phyloP scores from a whole-genome alignment of 2,888 invertebrate species.

The Dinocampus coccinellae region DNA sequence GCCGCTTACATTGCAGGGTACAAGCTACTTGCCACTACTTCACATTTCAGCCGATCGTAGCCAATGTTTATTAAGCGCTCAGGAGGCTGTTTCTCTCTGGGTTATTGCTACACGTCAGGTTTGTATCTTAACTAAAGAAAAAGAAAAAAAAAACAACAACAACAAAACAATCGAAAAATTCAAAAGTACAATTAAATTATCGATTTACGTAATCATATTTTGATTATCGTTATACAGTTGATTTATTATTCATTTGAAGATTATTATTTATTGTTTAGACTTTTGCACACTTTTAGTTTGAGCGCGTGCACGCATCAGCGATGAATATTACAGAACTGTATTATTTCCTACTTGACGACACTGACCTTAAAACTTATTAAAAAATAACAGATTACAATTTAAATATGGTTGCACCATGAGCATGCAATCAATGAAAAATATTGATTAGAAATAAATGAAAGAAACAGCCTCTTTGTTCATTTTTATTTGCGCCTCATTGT shows the following conservation, averaged over 20 bases:
- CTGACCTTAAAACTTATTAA: neutral
- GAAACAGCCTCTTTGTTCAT: constrained; percentile 64
- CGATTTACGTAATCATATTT: neutral
- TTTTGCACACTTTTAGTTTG: neutral
- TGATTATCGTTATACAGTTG: neutral
- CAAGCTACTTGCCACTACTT: constrained; percentile 77
- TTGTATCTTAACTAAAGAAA: constrained; percentile 68
- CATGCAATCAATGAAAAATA: constrained; percentile 62
- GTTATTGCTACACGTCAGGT: constrained; percentile 95
- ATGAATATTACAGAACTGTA: neutral
- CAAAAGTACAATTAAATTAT: neutral
- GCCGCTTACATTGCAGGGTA: constrained; percentile 75
- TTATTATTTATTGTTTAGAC: too few species aligned
- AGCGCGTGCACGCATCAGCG: neutral
- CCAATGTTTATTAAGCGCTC: constrained; percentile 89
- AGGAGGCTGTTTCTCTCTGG: constrained; percentile 95
- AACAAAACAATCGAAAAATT: constrained; percentile 1
- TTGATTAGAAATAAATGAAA: constrained; percentile 60
- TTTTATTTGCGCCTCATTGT: constrained; percentile 42
- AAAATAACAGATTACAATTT: neutral
- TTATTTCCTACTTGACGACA: neutral
- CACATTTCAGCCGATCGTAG: constrained; percentile 65
- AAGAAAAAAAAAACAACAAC: neutral
- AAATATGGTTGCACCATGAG: constrained; percentile 7
- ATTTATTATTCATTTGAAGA: neutral